Evolutionary conservation across 2,888 invertebrate species (phyloP), one percentile per base, ranked within the genome.

Genomic region (Cylloceria caligata): DNA sequence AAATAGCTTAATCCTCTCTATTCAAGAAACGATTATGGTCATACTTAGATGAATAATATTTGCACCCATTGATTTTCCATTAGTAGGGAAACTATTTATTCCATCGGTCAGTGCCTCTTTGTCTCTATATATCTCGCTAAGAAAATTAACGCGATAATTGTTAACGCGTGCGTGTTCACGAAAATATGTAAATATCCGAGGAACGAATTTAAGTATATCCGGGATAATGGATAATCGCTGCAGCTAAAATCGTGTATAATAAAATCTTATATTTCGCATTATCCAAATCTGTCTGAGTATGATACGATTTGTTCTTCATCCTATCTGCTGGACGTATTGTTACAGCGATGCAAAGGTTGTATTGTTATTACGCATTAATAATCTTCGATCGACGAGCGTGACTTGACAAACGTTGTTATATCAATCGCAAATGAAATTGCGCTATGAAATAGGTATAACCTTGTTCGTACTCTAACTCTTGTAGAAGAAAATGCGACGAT

Each of bases 121-220:
- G 21, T 52, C 52, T 21, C 7, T 24, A 21, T 49, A 21, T 49
- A 24, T 24, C 52, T n/a, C 24, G 13, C 24, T 24, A 24, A 52
- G 1, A 57, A 7, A 30, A n/a, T 57, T 34, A 19, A 34, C 34
- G 1, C 47, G 19, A 55, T 13, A 55, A 24, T 24, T 55, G 55
- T 52, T 9, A 11, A 24, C 7, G 52, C 21, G 52, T 5, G 52
- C 27, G 52, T 55, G 13, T 55, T 62, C 16, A 11, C 16, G 11
- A 55, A 57, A 49, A 60, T 60, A 49, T 81, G 77, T 73, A 81
- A 77, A 81, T 77, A 77, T 77, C 19, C 45, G 52, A 36, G n/a
- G 49, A 39, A 73, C 47, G 13, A 62, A 62, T 13, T 39, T 64
- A 39, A 24, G 30, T 3, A 16, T 74, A 64, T 52, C 24, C 49